These are phyloP conservation scores for Megalonaias nervosa DNA, from an alignment of 1,140 invertebrate genomes.

Conservation along the genomic window DNA sequence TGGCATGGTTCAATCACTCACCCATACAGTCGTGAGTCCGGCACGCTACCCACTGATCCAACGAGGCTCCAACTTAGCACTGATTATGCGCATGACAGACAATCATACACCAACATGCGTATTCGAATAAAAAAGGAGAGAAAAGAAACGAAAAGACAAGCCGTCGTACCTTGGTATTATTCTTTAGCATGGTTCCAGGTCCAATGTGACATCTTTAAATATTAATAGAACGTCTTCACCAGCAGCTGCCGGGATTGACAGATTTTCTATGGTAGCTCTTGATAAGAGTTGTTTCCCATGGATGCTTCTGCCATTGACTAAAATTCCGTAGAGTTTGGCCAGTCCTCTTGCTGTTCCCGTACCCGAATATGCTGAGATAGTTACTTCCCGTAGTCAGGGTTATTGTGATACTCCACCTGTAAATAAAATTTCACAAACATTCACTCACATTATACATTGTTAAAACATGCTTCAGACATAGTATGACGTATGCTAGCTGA, in stretches of 20 bases:
- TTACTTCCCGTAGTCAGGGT: slow-evolving; percentile 18
- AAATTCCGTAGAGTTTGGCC: slow-evolving; percentile 27
- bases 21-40: too few species aligned
- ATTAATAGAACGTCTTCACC: slow-evolving; percentile 2
- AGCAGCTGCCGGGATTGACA: neutral
- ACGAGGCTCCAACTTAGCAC: too few species aligned
- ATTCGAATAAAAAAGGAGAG: too few species aligned
- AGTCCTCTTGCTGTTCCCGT: slow-evolving; percentile 3
- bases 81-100: too few species aligned
- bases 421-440: too few species aligned
- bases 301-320: slow-evolving; percentile 26
- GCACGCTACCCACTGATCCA: too few species aligned
- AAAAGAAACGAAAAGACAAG: too few species aligned
- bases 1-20: too few species aligned
- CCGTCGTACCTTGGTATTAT: neutral
- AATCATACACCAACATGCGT: too few species aligned
- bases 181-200: slow-evolving; percentile 8
- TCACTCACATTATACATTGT: too few species aligned
- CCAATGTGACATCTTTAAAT: neutral
- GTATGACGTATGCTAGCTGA: too few species aligned
- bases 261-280: neutral
- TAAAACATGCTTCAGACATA: too few species aligned
- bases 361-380: slow-evolving; percentile 12
- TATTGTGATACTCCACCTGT: neutral
- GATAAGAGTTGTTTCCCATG: slow-evolving; percentile 2